Conservation (phyloP, 2,113 vertebrate species). For the Rhinopithecus roxellana region DNA sequence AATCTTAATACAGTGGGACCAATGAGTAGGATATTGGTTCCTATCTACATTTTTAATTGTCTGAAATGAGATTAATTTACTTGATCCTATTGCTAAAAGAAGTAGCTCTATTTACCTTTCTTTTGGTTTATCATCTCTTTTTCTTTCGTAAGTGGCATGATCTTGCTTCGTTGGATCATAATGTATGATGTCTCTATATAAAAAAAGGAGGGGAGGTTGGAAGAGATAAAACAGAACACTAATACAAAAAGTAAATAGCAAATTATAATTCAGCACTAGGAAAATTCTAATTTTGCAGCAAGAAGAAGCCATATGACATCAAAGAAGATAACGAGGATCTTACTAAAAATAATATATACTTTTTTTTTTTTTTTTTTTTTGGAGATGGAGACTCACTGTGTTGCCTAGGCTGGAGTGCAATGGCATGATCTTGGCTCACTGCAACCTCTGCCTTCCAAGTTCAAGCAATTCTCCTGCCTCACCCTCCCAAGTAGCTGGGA, state of each 20-base stretch:
- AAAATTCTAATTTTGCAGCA: not conserved
- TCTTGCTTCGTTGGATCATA: conserved; percentile 95
- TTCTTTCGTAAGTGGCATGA: conserved; percentile 91
- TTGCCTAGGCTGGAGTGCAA: too few relatives aligned
- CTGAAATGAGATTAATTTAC: not conserved
- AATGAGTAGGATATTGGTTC: not conserved
- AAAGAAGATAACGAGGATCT: not conserved
- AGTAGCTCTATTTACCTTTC: conserved; percentile 86
- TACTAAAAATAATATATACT: not conserved
- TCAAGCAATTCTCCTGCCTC: too few relatives aligned
- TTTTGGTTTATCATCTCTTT: conserved; percentile 79
- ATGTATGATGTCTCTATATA: conserved; percentile 90
- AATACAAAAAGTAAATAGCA: not conserved
- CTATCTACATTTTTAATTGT: not conserved
- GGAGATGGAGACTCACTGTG: too few relatives aligned
- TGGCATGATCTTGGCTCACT: too few relatives aligned
- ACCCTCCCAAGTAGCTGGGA: too few relatives aligned
- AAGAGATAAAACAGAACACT: not conserved
- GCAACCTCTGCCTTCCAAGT: too few relatives aligned
- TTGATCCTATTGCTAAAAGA: not conserved
- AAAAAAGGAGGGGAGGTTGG: not conserved
- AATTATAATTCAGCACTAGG: not conserved
- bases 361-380: too few relatives aligned
- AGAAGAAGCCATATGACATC: not conserved
- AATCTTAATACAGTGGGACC: not conserved